These are phyloP conservation scores for Channa striata DNA, from an alignment of 2,797 vertebrate genomes.

Conservation along the genomic window DNA sequence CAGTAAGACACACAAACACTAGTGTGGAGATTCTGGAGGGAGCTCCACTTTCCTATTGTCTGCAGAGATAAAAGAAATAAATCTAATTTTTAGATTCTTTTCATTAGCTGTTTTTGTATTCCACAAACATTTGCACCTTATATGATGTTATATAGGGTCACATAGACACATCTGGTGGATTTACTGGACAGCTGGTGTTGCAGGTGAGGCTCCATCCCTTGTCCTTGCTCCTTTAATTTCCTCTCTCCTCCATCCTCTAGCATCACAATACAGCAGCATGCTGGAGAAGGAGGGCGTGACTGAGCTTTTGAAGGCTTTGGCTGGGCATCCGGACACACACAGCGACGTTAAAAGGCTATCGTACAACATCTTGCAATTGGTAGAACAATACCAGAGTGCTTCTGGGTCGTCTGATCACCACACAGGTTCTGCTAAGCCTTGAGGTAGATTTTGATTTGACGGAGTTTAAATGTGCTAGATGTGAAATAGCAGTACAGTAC, in stretches of 20 bases:
- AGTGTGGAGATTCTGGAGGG: neutral
- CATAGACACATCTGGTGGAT: neutral
- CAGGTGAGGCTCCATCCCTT: neutral
- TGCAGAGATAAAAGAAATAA: too few relatives aligned
- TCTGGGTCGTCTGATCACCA: conserved; percentile 60
- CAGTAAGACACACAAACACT: conserved; percentile 80
- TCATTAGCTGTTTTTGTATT: neutral
- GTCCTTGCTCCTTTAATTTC: conserved; percentile 14
- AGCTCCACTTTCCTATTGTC: neutral
- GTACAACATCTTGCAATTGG: conserved; percentile 85
- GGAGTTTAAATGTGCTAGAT: neutral
- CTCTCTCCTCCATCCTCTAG: conserved; percentile 73
- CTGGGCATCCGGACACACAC: conserved; percentile 87
- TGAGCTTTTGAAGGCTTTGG: conserved; percentile 88
- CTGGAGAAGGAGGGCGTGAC: conserved; percentile 90
- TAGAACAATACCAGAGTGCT: conserved; percentile 84
- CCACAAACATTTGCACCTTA: neutral
- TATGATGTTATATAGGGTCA: conserved; percentile 4
- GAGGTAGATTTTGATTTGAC: conserved; percentile 22
- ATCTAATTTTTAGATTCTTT: too few relatives aligned
- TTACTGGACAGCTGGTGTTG: conserved; percentile 6
- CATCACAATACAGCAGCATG: conserved; percentile 90
- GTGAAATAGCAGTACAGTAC: neutral
- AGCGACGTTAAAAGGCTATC: conserved; percentile 87
- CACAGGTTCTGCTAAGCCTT: conserved; percentile 47